Base-by-base conservation (phyloP, 1,140 invertebrate genomes). In the Drosophila funebris region DNA sequence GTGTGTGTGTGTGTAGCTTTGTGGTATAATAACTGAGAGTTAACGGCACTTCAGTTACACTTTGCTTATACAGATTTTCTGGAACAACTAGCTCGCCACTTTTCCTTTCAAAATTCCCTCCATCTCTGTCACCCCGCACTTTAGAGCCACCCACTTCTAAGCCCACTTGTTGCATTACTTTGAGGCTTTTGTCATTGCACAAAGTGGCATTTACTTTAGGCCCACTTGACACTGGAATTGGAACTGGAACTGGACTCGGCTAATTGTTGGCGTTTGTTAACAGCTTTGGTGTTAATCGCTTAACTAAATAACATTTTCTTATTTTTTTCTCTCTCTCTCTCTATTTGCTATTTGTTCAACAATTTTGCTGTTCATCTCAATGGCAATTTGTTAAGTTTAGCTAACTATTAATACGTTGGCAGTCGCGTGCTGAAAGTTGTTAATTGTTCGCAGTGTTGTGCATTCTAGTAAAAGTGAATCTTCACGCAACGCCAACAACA, bases 41-140 rank as follows among this genome's bases (percentile, higher is more conserved):
- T 71, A 71, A 57, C 68, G 68, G 68, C 68, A 66, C 68, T 71
- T 70, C 3, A 70, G 48, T 46, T 46, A 50, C 44, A 44, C 73
- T 73, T n/a, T 36, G 33, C 33, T 48, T 29, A 64, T 57, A 74
- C 52, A 72, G 77, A 87, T 77, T 74, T 87, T 66, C 57, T 62
- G 54, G 39, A 46, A 56, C 11, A 20, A 36, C 24, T 27, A 18
- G 29, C 29, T 11, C 22, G 27, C 36, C 68, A 71, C 68, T 66
- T 71, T 71, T 71, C 68, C 68, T 66, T 71, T 66, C 61, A 24
- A 66, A 41, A 66, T 66, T 48, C 52, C 46, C 9, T 18, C 39
- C 3, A 18, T 24, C 20, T 44, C 18, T 2, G 2, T 1, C n/a
- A 0, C 11, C 18, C 20, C 20, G 39, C 16, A n/a, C 8, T 4